These are phyloP conservation scores for Elephantulus edwardii DNA, from an alignment of 2,113 vertebrate genomes.

Conservation along the genomic window DNA sequence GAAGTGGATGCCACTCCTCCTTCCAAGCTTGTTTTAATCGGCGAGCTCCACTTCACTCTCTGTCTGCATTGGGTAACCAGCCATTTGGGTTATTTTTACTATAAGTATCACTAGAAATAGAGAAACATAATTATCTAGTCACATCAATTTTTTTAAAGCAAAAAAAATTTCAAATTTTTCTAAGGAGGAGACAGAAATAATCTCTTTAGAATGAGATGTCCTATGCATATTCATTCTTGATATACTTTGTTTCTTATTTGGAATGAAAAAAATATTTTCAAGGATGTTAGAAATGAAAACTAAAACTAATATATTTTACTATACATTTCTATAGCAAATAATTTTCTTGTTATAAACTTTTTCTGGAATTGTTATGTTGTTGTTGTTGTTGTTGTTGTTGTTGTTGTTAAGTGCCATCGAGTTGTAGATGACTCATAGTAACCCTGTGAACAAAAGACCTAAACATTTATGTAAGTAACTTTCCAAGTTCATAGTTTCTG, in stretches of 20 bases:
- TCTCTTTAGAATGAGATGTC: neutral
- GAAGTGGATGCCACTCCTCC: too few relatives aligned
- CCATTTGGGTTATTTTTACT: constrained; percentile 29
- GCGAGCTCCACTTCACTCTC: too few relatives aligned
- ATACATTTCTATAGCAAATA: neutral
- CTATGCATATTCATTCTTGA: neutral
- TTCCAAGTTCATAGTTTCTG: too few relatives aligned
- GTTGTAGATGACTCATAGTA: too few relatives aligned
- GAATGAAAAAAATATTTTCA: constrained; percentile 42
- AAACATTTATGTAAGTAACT: too few relatives aligned
- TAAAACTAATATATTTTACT: constrained; percentile 18
- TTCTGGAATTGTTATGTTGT: constrained; percentile 19
- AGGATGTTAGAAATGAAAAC: constrained; percentile 28
- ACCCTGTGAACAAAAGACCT: too few relatives aligned
- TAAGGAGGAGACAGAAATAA: neutral
- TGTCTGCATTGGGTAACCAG: too few relatives aligned
- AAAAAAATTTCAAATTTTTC: neutral
- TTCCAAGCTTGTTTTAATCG: too few relatives aligned
- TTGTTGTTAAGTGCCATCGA: too few relatives aligned
- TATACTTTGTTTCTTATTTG: neutral
- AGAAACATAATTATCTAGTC: neutral
- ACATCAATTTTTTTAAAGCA: neutral
- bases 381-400: too few relatives aligned
- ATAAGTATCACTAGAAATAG: neutral
- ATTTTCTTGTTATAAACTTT: constrained; percentile 2